phyloP scores from a whole-genome alignment of 2,888 invertebrate genomes.

The Tenthredo amoena region DNA sequence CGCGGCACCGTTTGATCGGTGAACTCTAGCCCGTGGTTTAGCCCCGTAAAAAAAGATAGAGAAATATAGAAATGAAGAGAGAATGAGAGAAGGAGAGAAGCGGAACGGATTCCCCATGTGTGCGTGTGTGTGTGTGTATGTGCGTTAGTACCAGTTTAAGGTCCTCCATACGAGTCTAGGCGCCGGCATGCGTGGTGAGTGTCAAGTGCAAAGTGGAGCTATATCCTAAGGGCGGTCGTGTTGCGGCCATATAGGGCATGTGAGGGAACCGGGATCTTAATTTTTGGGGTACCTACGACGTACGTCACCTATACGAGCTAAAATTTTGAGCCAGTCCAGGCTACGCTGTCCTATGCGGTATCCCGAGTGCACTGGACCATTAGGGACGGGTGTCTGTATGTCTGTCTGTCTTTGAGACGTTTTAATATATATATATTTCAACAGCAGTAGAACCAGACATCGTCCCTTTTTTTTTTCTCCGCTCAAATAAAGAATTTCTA shows the following conservation, averaged over 20 bases:
- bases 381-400: slow-evolving; percentile 25
- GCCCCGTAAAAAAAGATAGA: background rate
- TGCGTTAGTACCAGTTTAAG: background rate
- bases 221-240: slow-evolving; percentile 14
- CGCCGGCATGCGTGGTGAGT: slow-evolving; percentile 41
- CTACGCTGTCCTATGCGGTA: background rate
- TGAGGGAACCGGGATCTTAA: background rate
- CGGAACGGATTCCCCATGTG: background rate
- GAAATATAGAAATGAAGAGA: background rate
- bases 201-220: slow-evolving; percentile 29
- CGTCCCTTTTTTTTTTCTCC: background rate
- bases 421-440: slow-evolving; percentile 1
- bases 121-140: too few relatives aligned
- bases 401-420: background rate
- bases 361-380: slow-evolving; percentile 17
- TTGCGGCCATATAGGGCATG: background rate
- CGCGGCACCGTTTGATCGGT: slow-evolving; percentile 45
- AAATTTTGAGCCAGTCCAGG: slow-evolving; percentile 23
- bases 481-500: background rate
- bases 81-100: background rate
- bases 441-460: background rate
- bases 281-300: background rate
- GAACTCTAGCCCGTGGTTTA: background rate
- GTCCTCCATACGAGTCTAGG: background rate
- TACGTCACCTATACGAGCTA: background rate